Base-by-base conservation (phyloP, 2,113 vertebrate species). In the Triplophysa dalaica region DNA sequence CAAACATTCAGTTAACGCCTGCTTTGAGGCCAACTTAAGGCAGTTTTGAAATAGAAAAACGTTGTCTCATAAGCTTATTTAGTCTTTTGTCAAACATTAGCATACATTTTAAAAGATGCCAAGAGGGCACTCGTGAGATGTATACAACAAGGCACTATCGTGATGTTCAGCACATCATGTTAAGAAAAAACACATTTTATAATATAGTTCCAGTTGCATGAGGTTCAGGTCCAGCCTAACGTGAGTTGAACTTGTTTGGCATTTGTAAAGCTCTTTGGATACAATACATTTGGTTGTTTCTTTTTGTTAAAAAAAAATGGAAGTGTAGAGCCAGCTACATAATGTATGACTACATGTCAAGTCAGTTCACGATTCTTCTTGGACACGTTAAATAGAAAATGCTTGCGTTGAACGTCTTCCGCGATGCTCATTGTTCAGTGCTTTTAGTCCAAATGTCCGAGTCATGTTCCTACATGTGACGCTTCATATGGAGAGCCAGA, bases 401-500 rank as follows among this genome's bases (percentile, higher is more conserved):
- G 50, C 45, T 81, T 54, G 50, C 75, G 81, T 79, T 64, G 52
- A 81, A 75, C 75, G 72, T 56, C 48, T 58, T 22, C 70, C 17
- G 77, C 22, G 75, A 85, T 88, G 86, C 80, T 84, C 69, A 70
- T 48, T 12, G 70, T 66, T 80, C 78, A 74, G 70, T 73, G 83
- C 26, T 54, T 75, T 75, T 0, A 67, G 77, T 81, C 75, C 75
- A 64, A 76, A 67, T 76, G 75, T 63, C 76, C 61, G 38, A 52
- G 82, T 68, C 14, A 54, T 38, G 33, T 52, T 75, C 41, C 90
- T 88, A 98, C 94, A 98, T 93, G 87, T 99, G 97, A 56, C 97
- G 84, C 82, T 99, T 98, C 97, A 98, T 98, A 90, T 99, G 97
- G 86, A 99, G 83, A 0, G 97, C 97, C 83, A 99, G 94, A 87